Evolutionary conservation across 2,797 vertebrate species (phyloP).

Genomic region (Anas georgica): DNA sequence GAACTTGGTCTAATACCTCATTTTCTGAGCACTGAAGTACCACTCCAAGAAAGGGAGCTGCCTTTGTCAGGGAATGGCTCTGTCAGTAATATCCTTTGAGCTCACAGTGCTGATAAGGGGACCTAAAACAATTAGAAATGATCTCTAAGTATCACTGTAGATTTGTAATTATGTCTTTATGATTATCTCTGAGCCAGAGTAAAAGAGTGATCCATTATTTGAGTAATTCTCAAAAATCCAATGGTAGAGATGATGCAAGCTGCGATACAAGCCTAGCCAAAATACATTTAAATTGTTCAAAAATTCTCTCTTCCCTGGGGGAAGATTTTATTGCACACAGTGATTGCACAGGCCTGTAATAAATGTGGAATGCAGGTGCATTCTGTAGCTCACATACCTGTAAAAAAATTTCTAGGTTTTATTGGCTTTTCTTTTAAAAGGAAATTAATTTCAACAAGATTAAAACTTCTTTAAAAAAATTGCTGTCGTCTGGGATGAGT

Average conservation of each 20-base stretch:
- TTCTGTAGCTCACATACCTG: slow-evolving; percentile 12
- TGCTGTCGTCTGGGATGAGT: not conserved
- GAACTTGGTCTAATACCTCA: not conserved
- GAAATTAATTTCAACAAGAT: not conserved
- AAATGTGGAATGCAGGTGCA: slow-evolving; percentile 22
- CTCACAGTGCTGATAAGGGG: not conserved
- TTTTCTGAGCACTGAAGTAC: not conserved
- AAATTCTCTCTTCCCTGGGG: slow-evolving; percentile 1
- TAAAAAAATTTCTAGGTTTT: not conserved
- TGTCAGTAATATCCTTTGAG: not conserved
- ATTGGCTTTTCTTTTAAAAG: not conserved
- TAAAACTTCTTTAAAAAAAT: not conserved
- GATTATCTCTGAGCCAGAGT: not conserved
- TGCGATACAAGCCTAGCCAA: not conserved
- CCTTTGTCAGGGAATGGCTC: not conserved
- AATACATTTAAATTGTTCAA: slow-evolving; percentile 4
- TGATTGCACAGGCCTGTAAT: slow-evolving; percentile 20
- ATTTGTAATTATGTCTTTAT: not conserved
- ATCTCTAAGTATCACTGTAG: not conserved
- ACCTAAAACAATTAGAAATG: not conserved
- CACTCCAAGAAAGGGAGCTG: not conserved
- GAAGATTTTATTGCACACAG: slow-evolving; percentile 17
- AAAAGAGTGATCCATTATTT: not conserved
- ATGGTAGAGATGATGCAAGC: not conserved
- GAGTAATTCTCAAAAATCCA: not conserved